Percentiles rank a stretch among this genome's conserved stretches.
Evolutionary conservation across 2,113 vertebrate genomes (phyloP).

Genomic region (Struthio camelus): DNA sequence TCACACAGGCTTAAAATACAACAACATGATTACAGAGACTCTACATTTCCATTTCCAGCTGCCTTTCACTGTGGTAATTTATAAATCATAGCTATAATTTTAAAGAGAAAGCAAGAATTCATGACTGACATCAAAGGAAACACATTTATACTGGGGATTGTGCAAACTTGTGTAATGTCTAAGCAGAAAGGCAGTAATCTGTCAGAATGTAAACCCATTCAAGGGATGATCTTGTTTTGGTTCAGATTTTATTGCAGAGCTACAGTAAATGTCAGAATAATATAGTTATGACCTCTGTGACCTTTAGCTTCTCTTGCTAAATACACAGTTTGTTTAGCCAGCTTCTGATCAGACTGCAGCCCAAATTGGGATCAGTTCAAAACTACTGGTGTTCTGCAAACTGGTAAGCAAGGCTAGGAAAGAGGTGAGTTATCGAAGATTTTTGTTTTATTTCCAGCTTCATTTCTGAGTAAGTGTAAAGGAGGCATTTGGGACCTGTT

Average conservation of each 20-base stretch:
- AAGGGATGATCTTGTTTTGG: background rate
- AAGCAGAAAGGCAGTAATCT: background rate
- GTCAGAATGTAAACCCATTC: background rate
- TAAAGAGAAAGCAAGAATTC: conserved; percentile 19
- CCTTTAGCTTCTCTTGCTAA: background rate
- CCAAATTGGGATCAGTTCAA: background rate
- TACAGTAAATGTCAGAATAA: background rate
- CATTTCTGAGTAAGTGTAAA: background rate
- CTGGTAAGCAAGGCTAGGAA: background rate
- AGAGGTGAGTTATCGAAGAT: background rate
- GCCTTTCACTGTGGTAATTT: conserved; percentile 34
- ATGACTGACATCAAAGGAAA: conserved; percentile 24
- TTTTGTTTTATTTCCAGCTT: background rate
- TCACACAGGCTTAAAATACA: conserved; percentile 17
- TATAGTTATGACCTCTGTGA: background rate
- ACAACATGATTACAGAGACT: conserved; percentile 26
- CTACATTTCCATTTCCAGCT: conserved; percentile 18
- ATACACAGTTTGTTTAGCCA: background rate
- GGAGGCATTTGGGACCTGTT: background rate
- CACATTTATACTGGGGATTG: background rate
- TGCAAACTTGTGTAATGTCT: background rate
- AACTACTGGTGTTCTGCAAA: background rate
- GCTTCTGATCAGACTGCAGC: background rate
- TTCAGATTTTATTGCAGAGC: background rate
- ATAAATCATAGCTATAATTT: conserved; percentile 29